Evolutionary conservation across 1,140 invertebrate genomes (phyloP).

Genomic region (Aphaenogaster rudis): DNA sequence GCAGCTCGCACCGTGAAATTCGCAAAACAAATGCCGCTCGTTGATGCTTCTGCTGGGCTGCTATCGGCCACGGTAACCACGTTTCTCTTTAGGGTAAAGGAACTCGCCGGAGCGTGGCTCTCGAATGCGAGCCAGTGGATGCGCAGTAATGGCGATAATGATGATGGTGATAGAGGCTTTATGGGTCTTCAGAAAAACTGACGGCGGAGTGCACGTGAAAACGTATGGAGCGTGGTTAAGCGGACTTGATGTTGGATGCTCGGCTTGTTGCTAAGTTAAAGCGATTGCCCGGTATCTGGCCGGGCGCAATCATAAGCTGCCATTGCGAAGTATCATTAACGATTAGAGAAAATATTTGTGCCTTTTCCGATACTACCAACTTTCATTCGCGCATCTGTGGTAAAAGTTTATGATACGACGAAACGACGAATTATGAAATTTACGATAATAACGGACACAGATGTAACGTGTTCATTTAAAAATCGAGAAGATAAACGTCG

Average conservation of each 20-base stretch:
- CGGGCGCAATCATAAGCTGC: constrained; percentile 5
- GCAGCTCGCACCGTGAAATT: constrained; percentile 70
- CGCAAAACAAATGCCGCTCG: constrained; percentile 74
- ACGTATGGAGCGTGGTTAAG: constrained; percentile 68
- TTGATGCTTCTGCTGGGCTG: constrained; percentile 64
- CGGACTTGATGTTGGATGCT: constrained; percentile 54
- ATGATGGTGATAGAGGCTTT: constrained; percentile 77
- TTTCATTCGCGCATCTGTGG: not conserved
- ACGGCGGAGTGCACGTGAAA: constrained; percentile 64
- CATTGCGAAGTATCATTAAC: constrained; percentile 42
- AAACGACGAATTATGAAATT: not conserved
- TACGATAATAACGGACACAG: not conserved
- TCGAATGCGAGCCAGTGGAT: constrained; percentile 67
- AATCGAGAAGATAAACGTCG: constrained; percentile 9
- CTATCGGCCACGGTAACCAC: constrained; percentile 61
- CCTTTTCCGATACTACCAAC: not conserved
- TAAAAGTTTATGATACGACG: not conserved
- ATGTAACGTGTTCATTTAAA: not conserved
- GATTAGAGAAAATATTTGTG: constrained; percentile 21
- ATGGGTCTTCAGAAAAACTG: constrained; percentile 73
- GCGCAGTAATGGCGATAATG: constrained; percentile 74
- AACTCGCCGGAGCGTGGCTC: constrained; percentile 68
- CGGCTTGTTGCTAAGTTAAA: constrained; percentile 55
- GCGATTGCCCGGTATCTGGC: constrained; percentile 60
- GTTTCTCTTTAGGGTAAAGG: constrained; percentile 60